Evolutionary conservation across 37 sponge, comb jelly and placozoan species (phyloP).

Genomic region (Cliona cf. orientalis): DNA sequence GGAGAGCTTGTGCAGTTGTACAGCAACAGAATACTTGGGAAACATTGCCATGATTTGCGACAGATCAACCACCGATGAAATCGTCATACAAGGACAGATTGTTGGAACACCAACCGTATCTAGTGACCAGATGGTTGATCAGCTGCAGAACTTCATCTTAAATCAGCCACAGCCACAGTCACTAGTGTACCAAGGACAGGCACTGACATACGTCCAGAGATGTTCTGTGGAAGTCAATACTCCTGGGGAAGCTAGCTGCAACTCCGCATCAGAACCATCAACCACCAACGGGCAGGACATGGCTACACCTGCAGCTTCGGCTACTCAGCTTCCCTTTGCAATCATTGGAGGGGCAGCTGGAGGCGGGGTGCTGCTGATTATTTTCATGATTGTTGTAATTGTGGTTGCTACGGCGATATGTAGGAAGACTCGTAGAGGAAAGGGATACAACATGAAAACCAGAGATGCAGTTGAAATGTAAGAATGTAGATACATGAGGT

Average conservation of each 20-base stretch:
- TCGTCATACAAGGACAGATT: neutral
- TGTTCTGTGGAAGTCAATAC: too few species aligned
- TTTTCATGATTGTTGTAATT: neutral
- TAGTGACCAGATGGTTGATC: neutral
- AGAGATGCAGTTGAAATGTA: neutral
- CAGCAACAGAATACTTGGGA: neutral
- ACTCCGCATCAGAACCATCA: neutral
- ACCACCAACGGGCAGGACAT: neutral
- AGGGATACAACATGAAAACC: neutral
- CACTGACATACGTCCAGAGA: too few species aligned
- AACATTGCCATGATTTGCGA: neutral
- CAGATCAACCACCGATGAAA: neutral
- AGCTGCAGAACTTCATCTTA: neutral
- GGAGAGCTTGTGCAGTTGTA: neutral
- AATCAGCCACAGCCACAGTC: too few species aligned
- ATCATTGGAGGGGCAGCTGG: neutral
- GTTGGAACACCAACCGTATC: neutral
- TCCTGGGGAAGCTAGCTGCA: neutral
- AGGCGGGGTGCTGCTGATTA: neutral
- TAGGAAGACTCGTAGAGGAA: neutral
- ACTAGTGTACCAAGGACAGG: too few species aligned
- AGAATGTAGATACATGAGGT: neutral
- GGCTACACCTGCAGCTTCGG: neutral
- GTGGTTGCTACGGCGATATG: too few species aligned
- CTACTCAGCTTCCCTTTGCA: neutral